These are phyloP conservation scores for Chascanopsetta lugubris DNA, from an alignment of 2,113 vertebrate species.

Conservation along the genomic window DNA sequence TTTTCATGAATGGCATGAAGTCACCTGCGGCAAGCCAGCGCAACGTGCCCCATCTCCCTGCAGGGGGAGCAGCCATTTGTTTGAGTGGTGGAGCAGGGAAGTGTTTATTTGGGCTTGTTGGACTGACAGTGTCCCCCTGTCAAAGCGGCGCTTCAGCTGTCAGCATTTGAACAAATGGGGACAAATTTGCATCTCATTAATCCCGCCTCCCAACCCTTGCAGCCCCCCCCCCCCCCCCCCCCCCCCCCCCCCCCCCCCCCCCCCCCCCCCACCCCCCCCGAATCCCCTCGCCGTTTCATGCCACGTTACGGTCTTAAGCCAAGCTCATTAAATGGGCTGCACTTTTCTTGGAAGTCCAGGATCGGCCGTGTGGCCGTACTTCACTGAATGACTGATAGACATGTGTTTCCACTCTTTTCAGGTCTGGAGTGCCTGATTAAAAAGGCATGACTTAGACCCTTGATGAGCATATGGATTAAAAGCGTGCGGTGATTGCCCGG, in stretches of 20 bases:
- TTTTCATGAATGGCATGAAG: slow-evolving; percentile 47
- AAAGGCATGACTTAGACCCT: slow-evolving; percentile 77
- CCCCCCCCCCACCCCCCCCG: background rate
- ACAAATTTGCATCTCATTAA: slow-evolving; percentile 78
- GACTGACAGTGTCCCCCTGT: slow-evolving; percentile 64
- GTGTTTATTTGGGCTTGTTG: slow-evolving; percentile 73
- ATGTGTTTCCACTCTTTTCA: slow-evolving; percentile 58
- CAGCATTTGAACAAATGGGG: slow-evolving; percentile 64
- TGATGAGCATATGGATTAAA: slow-evolving; percentile 84
- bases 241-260: slow-evolving; percentile 1
- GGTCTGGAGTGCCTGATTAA: slow-evolving; percentile 78
- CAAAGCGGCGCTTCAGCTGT: slow-evolving; percentile 67
- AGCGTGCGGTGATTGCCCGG: slow-evolving; percentile 73
- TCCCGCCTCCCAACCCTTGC: slow-evolving; percentile 39
- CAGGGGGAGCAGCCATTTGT: slow-evolving; percentile 49
- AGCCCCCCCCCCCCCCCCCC: slow-evolving; percentile 43
- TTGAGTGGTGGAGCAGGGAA: slow-evolving; percentile 54
- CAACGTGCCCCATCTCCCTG: slow-evolving; percentile 50
- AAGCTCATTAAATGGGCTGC: slow-evolving; percentile 67
- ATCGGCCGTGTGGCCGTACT: slow-evolving; percentile 34
- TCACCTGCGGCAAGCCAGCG: slow-evolving; percentile 57
- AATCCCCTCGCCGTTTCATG: slow-evolving; percentile 53
- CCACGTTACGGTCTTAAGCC: slow-evolving; percentile 60
- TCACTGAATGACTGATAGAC: slow-evolving; percentile 71
- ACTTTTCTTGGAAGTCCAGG: slow-evolving; percentile 62